These are phyloP conservation scores for Amia ocellicauda DNA, from an alignment of 2,113 vertebrate species.

Conservation along the genomic window DNA sequence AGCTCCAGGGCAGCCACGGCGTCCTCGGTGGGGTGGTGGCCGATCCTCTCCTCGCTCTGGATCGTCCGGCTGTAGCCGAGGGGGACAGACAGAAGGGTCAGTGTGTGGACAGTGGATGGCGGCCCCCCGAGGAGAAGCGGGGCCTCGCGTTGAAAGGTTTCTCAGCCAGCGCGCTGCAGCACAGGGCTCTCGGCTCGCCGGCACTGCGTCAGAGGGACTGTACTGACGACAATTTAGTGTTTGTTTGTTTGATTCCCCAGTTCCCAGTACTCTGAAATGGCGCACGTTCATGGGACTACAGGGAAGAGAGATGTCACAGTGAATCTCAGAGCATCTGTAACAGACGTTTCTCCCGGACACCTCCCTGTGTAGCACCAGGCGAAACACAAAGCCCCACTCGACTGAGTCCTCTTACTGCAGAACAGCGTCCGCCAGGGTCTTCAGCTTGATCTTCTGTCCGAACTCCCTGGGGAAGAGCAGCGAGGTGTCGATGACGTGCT, in stretches of 20 bases:
- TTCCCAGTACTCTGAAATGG: not conserved
- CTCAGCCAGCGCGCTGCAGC: too few relatives aligned
- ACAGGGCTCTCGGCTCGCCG: too few relatives aligned
- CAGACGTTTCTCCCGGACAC: too few relatives aligned
- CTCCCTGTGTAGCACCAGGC: too few relatives aligned
- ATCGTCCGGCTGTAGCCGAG: slow-evolving; percentile 70
- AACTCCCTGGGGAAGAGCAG: slow-evolving; percentile 73
- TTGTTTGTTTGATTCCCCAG: not conserved
- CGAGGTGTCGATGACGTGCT: slow-evolving; percentile 82
- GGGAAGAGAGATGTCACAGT: not conserved
- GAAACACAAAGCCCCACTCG: too few relatives aligned
- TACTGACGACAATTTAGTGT: not conserved
- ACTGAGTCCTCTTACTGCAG: slow-evolving; percentile 69
- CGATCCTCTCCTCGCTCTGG: slow-evolving; percentile 61
- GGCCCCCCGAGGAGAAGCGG: not conserved
- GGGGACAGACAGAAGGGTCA: not conserved
- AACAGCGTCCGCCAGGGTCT: slow-evolving; percentile 74
- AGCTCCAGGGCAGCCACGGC: slow-evolving; percentile 76
- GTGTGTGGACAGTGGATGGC: not conserved
- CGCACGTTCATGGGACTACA: not conserved
- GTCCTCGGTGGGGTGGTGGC: slow-evolving; percentile 82
- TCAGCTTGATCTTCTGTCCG: slow-evolving; percentile 78
- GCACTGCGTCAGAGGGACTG: too few relatives aligned
- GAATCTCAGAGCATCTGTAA: too few relatives aligned
- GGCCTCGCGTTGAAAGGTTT: not conserved